phyloP scores from a whole-genome alignment of 2,113 vertebrate species.

The Paratilapia polleni region DNA sequence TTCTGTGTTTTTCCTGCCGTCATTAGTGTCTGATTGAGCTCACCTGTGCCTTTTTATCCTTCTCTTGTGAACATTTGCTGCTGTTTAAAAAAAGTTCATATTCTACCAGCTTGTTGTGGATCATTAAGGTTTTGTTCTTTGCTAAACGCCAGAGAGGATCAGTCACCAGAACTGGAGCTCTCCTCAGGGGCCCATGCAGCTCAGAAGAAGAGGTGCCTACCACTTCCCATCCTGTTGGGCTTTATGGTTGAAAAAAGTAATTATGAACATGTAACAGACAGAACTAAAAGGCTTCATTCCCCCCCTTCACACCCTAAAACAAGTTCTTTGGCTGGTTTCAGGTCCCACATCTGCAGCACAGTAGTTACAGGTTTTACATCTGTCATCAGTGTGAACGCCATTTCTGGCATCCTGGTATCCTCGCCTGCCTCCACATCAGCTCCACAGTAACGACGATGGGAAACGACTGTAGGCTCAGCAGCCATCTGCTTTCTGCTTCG shows the following conservation, averaged over 20 bases:
- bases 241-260: too few species aligned
- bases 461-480: constrained; percentile 12
- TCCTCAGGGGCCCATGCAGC: background rate
- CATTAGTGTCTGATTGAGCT: too few species aligned
- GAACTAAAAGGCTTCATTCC: background rate
- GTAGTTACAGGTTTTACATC: background rate
- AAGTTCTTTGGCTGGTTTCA: background rate
- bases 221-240: background rate
- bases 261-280: background rate
- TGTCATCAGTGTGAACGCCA: rapidly evolving
- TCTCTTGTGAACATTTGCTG: background rate
- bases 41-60: too few species aligned
- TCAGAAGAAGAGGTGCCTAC: too few species aligned
- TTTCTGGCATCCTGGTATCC: background rate
- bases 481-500: constrained; percentile 46
- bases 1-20: too few species aligned
- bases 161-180: background rate
- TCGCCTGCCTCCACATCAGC: background rate
- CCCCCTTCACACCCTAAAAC: background rate
- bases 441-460: background rate
- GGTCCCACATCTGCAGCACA: background rate
- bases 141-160: too few species aligned
- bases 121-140: background rate
- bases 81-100: background rate
- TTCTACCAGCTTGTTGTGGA: too few species aligned